Evolutionary conservation across 2,113 vertebrate genomes (phyloP).

Genomic region (Tautogolabrus adspersus): DNA sequence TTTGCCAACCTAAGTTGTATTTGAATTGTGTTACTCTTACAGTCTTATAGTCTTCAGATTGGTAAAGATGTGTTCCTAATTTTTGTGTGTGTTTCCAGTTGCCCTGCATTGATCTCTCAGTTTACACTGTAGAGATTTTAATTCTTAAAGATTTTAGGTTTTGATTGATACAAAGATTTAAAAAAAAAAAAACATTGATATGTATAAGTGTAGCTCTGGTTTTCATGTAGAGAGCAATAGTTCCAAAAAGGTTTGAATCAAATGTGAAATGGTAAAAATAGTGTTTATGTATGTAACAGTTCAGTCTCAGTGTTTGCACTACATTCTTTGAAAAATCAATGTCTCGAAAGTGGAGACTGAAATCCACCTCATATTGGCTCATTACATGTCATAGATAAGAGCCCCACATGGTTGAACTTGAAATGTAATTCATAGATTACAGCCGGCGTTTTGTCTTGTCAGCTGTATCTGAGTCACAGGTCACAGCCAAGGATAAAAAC

Average conservation of each 20-base stretch:
- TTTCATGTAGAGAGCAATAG: not conserved
- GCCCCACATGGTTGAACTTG: not conserved
- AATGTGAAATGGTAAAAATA: not conserved
- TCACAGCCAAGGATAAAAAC: slow-evolving; percentile 52
- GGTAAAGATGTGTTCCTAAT: not conserved
- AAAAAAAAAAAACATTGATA: not conserved
- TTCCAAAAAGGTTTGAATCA: not conserved
- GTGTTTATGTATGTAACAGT: too few relatives aligned
- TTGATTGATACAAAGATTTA: not conserved
- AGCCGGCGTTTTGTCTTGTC: slow-evolving; percentile 26
- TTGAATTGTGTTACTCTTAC: too few relatives aligned
- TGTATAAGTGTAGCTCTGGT: not conserved
- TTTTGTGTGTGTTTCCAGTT: too few relatives aligned
- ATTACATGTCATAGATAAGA: slow-evolving; percentile 4
- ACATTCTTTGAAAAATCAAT: not conserved
- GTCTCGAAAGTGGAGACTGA: not conserved
- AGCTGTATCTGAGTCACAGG: slow-evolving; percentile 46
- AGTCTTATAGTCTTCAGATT: too few relatives aligned
- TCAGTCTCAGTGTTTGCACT: not conserved
- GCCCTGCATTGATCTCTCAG: not conserved
- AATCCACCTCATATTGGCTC: not conserved
- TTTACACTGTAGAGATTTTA: not conserved
- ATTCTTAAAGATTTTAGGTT: too few relatives aligned
- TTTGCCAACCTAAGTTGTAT: too few relatives aligned
- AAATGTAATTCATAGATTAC: slow-evolving; percentile 40